Conservation (phyloP, 2,888 invertebrate genomes). For the Drosophila niveifrons region DNA sequence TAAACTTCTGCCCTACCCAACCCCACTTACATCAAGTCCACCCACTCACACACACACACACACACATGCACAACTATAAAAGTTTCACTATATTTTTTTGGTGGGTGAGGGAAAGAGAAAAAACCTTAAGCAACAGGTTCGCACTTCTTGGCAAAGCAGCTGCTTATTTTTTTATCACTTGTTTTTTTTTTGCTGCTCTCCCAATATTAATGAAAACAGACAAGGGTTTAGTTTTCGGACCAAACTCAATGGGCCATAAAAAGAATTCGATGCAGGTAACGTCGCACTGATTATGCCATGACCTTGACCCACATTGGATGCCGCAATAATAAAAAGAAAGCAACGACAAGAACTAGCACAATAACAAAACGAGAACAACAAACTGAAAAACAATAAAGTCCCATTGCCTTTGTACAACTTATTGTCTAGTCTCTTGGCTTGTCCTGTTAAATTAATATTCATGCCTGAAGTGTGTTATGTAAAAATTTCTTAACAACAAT, state of each 20-base stretch:
- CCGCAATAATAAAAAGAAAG: conserved; percentile 3
- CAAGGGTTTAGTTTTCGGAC: conserved; percentile 32
- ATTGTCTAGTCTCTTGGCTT: conserved; percentile 51
- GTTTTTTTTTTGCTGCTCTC: conserved; percentile 2
- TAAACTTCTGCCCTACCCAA: conserved; percentile 54
- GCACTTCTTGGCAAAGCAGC: conserved; percentile 28
- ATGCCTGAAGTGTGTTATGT: conserved; percentile 20
- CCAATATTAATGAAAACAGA: conserved; percentile 46
- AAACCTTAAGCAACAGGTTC: conserved; percentile 76
- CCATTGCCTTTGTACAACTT: conserved; percentile 28
- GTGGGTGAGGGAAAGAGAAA: conserved; percentile 21
- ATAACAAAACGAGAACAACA: conserved; percentile 3
- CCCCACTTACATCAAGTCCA: background rate
- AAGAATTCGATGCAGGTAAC: conserved; percentile 54
- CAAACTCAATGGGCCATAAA: conserved; percentile 57
- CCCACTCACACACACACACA: conserved; percentile 18
- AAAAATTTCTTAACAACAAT: conserved; percentile 26
- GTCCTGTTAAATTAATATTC: conserved; percentile 44
- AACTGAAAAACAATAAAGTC: conserved; percentile 36
- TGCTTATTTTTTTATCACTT: conserved; percentile 28
- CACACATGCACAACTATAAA: conserved; percentile 49
- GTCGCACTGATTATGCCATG: conserved; percentile 64
- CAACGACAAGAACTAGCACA: background rate
- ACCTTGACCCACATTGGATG: conserved; percentile 71
- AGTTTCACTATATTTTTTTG: conserved; percentile 27